A percentile compares a stretch with the other conserved stretches of the same genome.
Evolutionary conservation across 2,113 vertebrate genomes (phyloP).

Genomic region (Propithecus coquereli): DNA sequence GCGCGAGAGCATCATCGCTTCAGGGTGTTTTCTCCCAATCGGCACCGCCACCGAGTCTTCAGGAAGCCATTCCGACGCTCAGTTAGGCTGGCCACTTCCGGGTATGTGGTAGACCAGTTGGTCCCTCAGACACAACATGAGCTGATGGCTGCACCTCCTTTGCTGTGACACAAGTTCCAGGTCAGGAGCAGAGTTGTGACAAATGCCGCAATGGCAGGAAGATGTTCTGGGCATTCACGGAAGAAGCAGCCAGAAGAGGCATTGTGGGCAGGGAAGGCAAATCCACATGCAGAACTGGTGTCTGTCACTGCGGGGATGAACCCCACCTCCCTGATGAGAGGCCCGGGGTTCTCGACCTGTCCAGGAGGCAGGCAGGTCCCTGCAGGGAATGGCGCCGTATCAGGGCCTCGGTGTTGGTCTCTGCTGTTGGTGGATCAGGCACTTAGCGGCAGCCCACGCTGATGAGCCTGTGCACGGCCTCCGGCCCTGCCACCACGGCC

Average conservation of each 20-base stretch:
- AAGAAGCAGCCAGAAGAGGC: background rate
- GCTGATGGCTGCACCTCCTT: background rate
- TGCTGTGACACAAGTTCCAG: background rate
- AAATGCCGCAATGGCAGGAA: fast-evolving
- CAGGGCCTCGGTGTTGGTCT: background rate
- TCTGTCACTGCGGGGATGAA: background rate
- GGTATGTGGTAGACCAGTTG: background rate
- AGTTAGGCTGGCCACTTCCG: fast-evolving
- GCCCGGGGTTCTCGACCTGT: too few relatives aligned
- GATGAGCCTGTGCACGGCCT: background rate
- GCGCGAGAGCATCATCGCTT: background rate
- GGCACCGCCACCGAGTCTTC: background rate
- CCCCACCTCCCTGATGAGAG: background rate
- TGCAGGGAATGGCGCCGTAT: background rate
- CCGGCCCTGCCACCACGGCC: background rate
- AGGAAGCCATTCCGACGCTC: too few relatives aligned
- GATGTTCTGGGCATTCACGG: background rate
- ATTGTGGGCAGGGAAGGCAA: background rate
- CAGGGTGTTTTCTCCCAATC: background rate
- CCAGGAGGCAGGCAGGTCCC: background rate
- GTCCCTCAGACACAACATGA: fast-evolving
- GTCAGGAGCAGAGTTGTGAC: background rate
- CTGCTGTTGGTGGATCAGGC: background rate
- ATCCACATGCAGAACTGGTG: fast-evolving
- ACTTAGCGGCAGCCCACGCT: background rate